These are phyloP conservation scores for Orthosia cruda DNA, from an alignment of 2,888 invertebrate genomes.

Conservation along the genomic window DNA sequence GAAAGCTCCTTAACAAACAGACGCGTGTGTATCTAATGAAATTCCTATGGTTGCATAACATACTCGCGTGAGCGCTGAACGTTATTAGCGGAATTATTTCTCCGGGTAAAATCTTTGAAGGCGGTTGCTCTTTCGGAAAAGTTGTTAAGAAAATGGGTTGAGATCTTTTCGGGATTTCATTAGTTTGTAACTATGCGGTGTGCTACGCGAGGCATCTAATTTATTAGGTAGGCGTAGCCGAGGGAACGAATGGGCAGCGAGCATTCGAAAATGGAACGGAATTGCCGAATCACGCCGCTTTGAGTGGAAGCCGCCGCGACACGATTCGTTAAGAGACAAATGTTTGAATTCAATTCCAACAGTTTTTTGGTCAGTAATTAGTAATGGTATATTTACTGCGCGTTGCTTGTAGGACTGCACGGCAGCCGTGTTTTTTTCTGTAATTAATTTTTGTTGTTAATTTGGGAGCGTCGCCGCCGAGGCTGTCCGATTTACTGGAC, in stretches of 20 bases:
- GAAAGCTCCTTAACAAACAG: slow-evolving; percentile 92
- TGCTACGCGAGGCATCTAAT: slow-evolving; percentile 89
- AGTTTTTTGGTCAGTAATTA: slow-evolving; percentile 87
- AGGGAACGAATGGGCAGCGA: slow-evolving; percentile 91
- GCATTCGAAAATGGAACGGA: slow-evolving; percentile 88
- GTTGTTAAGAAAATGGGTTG: slow-evolving; percentile 92
- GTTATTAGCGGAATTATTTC: slow-evolving; percentile 92
- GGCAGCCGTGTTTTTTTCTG: slow-evolving; percentile 82
- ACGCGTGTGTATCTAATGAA: slow-evolving; percentile 92
- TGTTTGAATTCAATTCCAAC: slow-evolving; percentile 91
- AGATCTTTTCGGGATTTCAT: slow-evolving; percentile 91
- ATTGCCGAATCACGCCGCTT: slow-evolving; percentile 91
- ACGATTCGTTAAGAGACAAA: slow-evolving; percentile 92
- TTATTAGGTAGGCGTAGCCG: slow-evolving; percentile 91
- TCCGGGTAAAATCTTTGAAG: slow-evolving; percentile 91
- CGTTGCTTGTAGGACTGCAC: slow-evolving; percentile 82
- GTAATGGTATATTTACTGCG: slow-evolving; percentile 88
- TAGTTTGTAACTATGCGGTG: slow-evolving; percentile 91
- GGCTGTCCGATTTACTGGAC: slow-evolving; percentile 69
- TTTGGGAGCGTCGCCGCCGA: slow-evolving; percentile 72
- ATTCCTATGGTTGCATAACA: slow-evolving; percentile 92
- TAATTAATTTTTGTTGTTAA: slow-evolving; percentile 87
- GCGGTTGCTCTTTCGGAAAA: slow-evolving; percentile 91
- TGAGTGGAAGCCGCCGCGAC: slow-evolving; percentile 88
- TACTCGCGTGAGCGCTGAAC: slow-evolving; percentile 89